Conservation (phyloP, 2,888 invertebrate genomes). For the Lasius platythorax region DNA sequence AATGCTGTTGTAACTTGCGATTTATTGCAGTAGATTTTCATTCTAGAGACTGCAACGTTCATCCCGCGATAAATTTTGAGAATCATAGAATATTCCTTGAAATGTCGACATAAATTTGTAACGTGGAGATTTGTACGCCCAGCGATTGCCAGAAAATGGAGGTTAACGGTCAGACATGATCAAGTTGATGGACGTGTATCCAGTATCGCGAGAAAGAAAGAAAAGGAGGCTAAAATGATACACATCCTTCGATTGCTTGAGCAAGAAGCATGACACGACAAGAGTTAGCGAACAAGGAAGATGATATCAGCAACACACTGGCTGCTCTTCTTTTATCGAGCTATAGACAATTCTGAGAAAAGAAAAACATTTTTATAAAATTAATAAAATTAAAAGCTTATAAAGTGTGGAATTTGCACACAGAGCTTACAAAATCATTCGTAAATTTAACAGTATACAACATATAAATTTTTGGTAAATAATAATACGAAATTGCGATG, state of each 20-base stretch:
- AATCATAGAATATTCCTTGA: conserved; percentile 11
- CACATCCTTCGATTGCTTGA: not conserved
- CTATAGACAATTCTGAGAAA: not conserved
- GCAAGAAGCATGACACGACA: not conserved
- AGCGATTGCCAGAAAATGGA: conserved; percentile 42
- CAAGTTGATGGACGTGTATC: not conserved
- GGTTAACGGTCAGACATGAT: conserved; percentile 31
- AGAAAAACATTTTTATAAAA: not conserved
- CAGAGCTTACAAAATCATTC: not conserved
- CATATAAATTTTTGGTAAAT: not conserved
- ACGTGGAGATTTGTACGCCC: not conserved
- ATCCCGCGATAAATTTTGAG: not conserved
- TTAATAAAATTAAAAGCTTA: conserved; percentile 11
- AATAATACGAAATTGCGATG: not conserved
- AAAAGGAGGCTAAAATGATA: not conserved
- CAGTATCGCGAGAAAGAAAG: not conserved
- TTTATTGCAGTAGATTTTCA: not conserved
- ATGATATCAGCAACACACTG: not conserved
- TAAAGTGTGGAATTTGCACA: not conserved
- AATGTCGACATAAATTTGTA: conserved; percentile 12
- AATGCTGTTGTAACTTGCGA: not conserved
- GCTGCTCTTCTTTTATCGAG: not conserved
- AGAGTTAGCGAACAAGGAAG: not conserved
- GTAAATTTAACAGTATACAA: not conserved
- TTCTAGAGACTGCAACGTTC: not conserved